Conservation (phyloP, 2,797 vertebrate species). For the Allobates femoralis region DNA sequence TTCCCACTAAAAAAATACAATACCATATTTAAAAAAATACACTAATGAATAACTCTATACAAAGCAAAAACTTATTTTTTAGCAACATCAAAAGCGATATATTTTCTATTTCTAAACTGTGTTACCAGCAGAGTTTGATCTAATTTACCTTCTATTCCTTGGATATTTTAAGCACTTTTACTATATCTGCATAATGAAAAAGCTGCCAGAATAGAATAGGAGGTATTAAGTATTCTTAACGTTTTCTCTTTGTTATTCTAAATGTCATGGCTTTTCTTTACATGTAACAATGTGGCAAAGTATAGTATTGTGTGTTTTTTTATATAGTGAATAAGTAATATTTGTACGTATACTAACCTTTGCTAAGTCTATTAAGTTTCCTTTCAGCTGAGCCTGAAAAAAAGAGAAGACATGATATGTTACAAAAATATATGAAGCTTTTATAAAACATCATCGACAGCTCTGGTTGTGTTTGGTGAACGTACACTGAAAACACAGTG, state of each 20-base stretch:
- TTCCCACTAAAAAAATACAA: not conserved
- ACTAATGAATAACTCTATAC: not conserved
- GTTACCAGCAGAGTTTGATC: not conserved
- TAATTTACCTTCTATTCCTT: not conserved
- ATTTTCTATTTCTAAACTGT: not conserved
- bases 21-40: not conserved
- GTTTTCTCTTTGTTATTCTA: not conserved
- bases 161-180: not conserved
- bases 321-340: not conserved
- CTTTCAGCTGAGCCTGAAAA: conserved; percentile 84
- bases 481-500: no score
- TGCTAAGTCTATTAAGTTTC: conserved; percentile 83
- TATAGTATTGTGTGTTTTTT: not conserved
- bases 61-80: not conserved
- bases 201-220: not conserved
- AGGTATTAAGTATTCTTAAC: not conserved
- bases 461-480: no score
- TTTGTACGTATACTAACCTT: conserved; percentile 78
- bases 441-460: not conserved
- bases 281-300: not conserved
- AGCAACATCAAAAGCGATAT: not conserved
- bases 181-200: not conserved
- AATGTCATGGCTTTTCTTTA: not conserved
- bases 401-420: conserved; percentile 60
- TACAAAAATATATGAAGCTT: not conserved